Evolutionary conservation across 2,888 invertebrate genomes (phyloP).

Genomic region (Plagodis pulveraria): DNA sequence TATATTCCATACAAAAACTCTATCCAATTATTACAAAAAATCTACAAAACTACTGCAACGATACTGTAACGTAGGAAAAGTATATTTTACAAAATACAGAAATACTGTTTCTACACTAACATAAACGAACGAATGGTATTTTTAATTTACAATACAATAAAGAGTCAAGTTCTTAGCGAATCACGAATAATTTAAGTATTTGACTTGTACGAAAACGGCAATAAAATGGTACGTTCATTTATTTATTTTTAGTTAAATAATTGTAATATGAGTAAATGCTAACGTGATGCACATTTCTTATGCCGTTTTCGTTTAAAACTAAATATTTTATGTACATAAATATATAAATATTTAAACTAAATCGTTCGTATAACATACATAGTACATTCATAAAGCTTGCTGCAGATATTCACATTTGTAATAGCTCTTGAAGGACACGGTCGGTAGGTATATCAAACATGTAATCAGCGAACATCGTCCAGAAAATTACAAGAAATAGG

Average conservation of each 20-base stretch:
- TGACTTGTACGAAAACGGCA: constrained; percentile 64
- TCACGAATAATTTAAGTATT: constrained; percentile 58
- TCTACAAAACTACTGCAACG: constrained; percentile 65
- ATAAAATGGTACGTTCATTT: constrained; percentile 52
- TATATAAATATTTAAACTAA: constrained; percentile 62
- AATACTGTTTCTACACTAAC: constrained; percentile 78
- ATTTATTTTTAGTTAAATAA: constrained; percentile 44
- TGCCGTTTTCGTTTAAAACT: constrained; percentile 62
- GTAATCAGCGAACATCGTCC: constrained; percentile 52
- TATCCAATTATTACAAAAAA: constrained; percentile 64
- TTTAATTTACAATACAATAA: constrained; percentile 57
- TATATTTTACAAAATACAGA: constrained; percentile 64
- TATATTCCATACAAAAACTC: constrained; percentile 57
- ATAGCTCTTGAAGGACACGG: constrained; percentile 33
- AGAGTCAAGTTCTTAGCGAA: constrained; percentile 60
- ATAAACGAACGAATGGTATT: constrained; percentile 53
- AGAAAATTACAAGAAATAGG: neutral
- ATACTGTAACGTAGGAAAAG: constrained; percentile 64
- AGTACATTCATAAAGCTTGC: constrained; percentile 73
- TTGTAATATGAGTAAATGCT: constrained; percentile 64
- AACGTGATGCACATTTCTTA: constrained; percentile 48
- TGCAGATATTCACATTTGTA: constrained; percentile 58
- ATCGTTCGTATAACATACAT: constrained; percentile 65
- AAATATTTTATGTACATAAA: constrained; percentile 58
- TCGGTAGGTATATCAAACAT: constrained; percentile 13